Conservation (phyloP, 2,113 vertebrate species). For the Cryptoleucopteryx plumbea region DNA sequence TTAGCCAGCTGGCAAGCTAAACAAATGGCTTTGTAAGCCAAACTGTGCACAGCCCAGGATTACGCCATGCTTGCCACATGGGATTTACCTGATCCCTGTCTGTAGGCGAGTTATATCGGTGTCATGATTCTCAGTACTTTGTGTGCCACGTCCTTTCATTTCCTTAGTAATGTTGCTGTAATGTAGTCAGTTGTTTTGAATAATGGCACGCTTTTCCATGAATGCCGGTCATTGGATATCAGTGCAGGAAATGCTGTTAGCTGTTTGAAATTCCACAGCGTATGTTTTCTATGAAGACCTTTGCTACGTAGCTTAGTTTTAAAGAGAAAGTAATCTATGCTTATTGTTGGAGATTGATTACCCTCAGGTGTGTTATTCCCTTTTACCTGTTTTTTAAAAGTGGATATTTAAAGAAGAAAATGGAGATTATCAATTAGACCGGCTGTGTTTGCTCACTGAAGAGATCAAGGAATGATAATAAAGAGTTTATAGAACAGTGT, state of each 20-base stretch:
- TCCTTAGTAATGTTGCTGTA: neutral
- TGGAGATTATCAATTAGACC: neutral
- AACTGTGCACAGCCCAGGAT: neutral
- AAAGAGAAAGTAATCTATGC: neutral
- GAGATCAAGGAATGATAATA: neutral
- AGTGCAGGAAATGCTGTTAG: neutral
- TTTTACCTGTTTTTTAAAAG: neutral
- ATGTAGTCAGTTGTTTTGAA: neutral
- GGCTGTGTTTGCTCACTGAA: neutral
- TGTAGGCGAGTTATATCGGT: neutral
- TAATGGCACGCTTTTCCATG: neutral
- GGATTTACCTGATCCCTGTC: neutral
- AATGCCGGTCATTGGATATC: neutral
- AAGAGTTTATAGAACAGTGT: neutral
- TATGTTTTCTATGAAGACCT: neutral
- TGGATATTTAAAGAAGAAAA: neutral
- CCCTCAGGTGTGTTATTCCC: neutral
- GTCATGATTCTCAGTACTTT: neutral
- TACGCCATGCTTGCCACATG: fast-evolving
- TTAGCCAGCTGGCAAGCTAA: conserved; percentile 16
- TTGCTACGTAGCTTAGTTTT: neutral
- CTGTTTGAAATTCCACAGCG: neutral
- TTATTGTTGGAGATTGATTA: neutral
- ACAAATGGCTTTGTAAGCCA: neutral
- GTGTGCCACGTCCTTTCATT: neutral